phyloP scores from a whole-genome alignment of 2,113 vertebrate genomes.

The Petrocephalus zakoni region DNA sequence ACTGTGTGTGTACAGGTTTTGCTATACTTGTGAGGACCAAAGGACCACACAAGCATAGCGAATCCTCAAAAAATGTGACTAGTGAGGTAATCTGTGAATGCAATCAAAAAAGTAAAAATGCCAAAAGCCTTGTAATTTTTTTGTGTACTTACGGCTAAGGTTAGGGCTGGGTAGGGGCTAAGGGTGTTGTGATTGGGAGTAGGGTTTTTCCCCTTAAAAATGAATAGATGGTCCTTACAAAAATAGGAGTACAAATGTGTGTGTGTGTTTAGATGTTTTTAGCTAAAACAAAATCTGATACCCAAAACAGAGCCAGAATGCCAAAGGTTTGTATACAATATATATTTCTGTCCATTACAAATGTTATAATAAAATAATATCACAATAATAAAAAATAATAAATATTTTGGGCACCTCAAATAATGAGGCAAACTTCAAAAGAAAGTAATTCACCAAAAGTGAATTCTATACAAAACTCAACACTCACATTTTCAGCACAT shows the following conservation, averaged over 20 bases:
- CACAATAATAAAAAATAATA: background rate
- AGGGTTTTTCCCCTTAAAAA: no score
- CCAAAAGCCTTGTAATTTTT: no score
- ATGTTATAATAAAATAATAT: background rate
- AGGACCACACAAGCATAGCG: no score
- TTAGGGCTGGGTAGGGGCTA: no score
- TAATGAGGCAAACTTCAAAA: slow-evolving; percentile 26
- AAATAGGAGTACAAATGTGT: background rate
- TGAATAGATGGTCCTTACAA: no score
- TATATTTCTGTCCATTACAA: background rate
- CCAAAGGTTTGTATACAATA: background rate
- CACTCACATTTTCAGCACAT: background rate
- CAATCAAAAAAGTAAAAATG: background rate
- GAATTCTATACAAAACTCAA: slow-evolving; percentile 34
- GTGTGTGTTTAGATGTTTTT: background rate
- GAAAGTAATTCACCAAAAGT: slow-evolving; percentile 34
- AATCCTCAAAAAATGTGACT: no score
- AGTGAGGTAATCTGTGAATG: background rate
- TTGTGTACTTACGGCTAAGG: no score
- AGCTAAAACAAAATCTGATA: background rate
- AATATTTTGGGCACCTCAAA: slow-evolving; percentile 26
- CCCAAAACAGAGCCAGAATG: background rate
- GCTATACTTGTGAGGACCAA: no score
- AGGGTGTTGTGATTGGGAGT: no score
- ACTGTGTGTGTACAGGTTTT: no score